Evolutionary conservation across 1,140 invertebrate genomes (phyloP).

Genomic region (Dendroctonus valens): DNA sequence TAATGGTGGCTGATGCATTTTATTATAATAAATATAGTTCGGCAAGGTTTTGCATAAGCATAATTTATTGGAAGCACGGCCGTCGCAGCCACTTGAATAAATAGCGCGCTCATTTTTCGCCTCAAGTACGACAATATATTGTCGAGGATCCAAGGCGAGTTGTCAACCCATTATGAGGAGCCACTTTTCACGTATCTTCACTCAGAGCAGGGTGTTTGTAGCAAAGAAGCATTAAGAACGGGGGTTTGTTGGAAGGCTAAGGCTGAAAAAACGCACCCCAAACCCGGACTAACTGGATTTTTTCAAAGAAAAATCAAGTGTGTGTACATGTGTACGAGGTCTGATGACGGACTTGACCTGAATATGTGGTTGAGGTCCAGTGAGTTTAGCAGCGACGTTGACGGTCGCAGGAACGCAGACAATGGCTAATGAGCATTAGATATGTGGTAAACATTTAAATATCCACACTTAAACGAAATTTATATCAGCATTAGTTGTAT

Average conservation of each 20-base stretch:
- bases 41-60: no score
- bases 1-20: no score
- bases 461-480: constrained; percentile 2
- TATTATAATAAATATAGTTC: no score
- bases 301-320: neutral
- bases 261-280: neutral
- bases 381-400: constrained; percentile 13
- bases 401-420: constrained; percentile 18
- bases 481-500: no score
- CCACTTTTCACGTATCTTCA: neutral
- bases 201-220: neutral
- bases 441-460: constrained; percentile 22
- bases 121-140: no score
- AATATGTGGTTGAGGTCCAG: constrained; percentile 25
- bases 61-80: no score
- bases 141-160: neutral
- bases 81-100: no score
- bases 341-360: constrained; percentile 21
- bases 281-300: neutral
- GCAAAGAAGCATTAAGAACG: neutral
- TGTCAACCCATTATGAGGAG: neutral
- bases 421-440: constrained; percentile 21
- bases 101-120: no score
- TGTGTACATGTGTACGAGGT: constrained; percentile 6
- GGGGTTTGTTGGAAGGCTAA: neutral